Evolutionary conservation across 1,140 invertebrate species (phyloP).

Genomic region (Pseudobourletiella spinata): DNA sequence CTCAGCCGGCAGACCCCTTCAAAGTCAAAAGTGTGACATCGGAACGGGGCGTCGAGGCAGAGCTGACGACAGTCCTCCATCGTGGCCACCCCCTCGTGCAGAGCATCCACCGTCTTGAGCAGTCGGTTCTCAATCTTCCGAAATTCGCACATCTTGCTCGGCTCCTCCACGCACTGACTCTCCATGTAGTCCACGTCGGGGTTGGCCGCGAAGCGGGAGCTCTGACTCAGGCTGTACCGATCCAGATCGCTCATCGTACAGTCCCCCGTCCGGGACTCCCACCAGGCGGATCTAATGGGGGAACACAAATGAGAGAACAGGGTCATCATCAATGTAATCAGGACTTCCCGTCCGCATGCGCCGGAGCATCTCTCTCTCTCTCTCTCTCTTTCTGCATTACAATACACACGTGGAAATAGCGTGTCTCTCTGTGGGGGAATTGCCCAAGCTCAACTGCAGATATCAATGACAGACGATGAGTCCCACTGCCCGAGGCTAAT

Average conservation of each 20-base stretch:
- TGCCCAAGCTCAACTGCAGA: no score
- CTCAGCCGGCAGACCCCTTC: constrained; percentile 47
- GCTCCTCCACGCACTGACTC: constrained; percentile 47
- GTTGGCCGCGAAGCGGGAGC: constrained; percentile 31
- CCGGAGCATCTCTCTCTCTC: no score
- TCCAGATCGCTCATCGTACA: constrained; percentile 47
- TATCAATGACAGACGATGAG: no score
- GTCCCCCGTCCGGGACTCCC: constrained; percentile 41
- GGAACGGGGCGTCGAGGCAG: constrained; percentile 44
- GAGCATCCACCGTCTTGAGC: constrained; percentile 48
- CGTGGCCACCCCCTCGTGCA: constrained; percentile 43
- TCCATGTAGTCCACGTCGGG: constrained; percentile 42
- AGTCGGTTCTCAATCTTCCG: constrained; percentile 42
- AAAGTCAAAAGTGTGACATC: constrained; percentile 49
- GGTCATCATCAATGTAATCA: no score
- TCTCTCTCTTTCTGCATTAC: no score
- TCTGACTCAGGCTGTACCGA: constrained; percentile 40
- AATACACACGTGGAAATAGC: no score
- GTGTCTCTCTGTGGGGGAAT: no score
- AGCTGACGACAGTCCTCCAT: constrained; percentile 45
- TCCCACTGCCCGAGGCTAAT: no score
- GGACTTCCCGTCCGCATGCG: no score
- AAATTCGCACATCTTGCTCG: constrained; percentile 48
- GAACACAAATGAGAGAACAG: no score
- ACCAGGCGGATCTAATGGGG: constrained; percentile 46